Conservation (phyloP, 2,888 invertebrate genomes). For the Heteromurus nitidus region DNA sequence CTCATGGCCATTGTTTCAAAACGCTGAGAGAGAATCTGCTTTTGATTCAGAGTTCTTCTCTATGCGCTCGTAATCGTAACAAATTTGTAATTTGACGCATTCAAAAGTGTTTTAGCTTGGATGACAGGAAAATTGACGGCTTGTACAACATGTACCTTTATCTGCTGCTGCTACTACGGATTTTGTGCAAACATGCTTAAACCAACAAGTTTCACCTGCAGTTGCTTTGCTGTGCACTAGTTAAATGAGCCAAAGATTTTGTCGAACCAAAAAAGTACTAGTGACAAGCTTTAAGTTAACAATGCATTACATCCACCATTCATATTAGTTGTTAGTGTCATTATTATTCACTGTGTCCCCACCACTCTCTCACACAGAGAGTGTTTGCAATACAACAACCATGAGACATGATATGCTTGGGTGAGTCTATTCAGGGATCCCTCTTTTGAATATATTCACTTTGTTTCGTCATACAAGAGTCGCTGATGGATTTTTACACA, state of each 20-base stretch:
- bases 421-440: constrained; percentile 50
- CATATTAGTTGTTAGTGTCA: neutral
- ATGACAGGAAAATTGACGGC: neutral
- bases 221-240: too few species aligned
- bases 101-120: neutral
- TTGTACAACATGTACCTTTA: neutral
- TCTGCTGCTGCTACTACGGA: neutral
- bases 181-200: neutral
- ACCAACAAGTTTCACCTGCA: constrained; percentile 30
- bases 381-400: constrained; percentile 2
- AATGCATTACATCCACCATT: neutral
- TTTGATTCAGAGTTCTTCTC: constrained; percentile 8
- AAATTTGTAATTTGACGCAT: constrained; percentile 17
- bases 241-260: neutral
- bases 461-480: constrained; percentile 30
- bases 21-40: neutral
- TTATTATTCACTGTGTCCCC: constrained; percentile 11
- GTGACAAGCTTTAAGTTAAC: neutral
- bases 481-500: neutral
- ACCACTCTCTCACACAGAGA: neutral
- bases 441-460: too few species aligned
- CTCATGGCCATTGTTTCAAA: constrained; percentile 14
- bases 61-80: too few species aligned
- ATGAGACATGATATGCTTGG: constrained; percentile 46
- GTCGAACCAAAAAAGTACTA: too few species aligned